Evolutionary conservation across 2,797 vertebrate species (phyloP), one percentile per base, ranked within the genome.

Genomic region (Cyprinella venusta): DNA sequence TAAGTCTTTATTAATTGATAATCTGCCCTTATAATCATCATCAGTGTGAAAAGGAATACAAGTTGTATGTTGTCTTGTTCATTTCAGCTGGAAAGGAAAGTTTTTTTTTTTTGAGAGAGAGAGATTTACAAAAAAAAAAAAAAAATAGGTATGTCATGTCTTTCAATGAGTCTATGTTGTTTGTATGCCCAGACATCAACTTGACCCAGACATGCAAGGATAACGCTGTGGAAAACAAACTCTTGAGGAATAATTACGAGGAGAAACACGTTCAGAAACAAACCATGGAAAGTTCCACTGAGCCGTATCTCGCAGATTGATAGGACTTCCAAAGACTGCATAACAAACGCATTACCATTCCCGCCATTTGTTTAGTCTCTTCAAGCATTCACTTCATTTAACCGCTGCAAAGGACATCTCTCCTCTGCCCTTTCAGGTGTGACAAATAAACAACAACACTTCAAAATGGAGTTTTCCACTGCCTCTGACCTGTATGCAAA

Each of bases 341-440:
- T 76, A 78, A 82, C 67, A 82, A 85, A 67, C 24, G 2, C 76
- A 81, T 84, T 78, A 84, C 68, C 48, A 85, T 67, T 70, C 54
- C 19, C 59, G 81, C 63, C 67, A 71, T 86, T 84, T 86, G 70
- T 84, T 87, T 80, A 67, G 86, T 80, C 74, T 80, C 26, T 63
- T 81, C 38, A n/a, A 80, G 42, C 33, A 19, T 67, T 40, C 79
- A 86, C 50, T 82, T 84, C 38, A 59, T 85, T 85, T 84, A 77
- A 33, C 72, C 26, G 50, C 78, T 21, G 42, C 40, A 72, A 56
- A 80, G 30, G 76, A 85, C 63, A 80, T 82, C 78, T 82, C 78
- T 81, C n/a, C 36, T 70, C 30, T 81, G 72, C 45, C 81, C 74
- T 79, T 80, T 70, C 36, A 78, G 33, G 54, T 42, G 83, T 80